A percentile compares a stretch with the other conserved stretches of the same genome.
Evolutionary conservation across 2,797 vertebrate genomes (phyloP).

Genomic region (Centroberyx gerrardi): DNA sequence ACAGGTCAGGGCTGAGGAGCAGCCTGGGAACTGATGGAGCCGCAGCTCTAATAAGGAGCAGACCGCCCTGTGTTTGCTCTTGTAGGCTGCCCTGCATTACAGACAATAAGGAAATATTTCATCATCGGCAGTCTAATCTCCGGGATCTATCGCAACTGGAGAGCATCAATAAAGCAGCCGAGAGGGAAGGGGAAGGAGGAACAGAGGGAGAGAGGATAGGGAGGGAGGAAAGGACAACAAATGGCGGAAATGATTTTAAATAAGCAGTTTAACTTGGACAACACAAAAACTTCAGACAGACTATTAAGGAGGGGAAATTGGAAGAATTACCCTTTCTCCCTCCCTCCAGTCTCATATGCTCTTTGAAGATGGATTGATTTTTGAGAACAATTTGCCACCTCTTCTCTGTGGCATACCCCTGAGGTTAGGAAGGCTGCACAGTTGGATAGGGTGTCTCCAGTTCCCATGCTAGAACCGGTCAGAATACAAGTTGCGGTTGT

Average conservation of each 20-base stretch:
- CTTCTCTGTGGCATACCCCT: conserved; percentile 26
- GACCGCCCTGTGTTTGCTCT: conserved; percentile 82
- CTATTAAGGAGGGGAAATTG: conserved; percentile 64
- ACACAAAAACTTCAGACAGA: conserved; percentile 62
- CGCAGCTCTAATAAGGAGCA: conserved; percentile 84
- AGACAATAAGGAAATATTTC: conserved; percentile 88
- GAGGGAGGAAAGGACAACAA: conserved; percentile 68
- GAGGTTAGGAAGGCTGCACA: conserved; percentile 34
- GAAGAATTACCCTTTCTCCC: conserved; percentile 49
- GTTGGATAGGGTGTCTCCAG: conserved; percentile 41
- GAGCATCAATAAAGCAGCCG: conserved; percentile 74
- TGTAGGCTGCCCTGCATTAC: conserved; percentile 77
- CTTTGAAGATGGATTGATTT: conserved; percentile 45
- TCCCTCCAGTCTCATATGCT: conserved; percentile 19
- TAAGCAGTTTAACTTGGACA: conserved; percentile 65
- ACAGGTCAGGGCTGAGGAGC: conserved; percentile 86
- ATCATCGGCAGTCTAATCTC: conserved; percentile 83
- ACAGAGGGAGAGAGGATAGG: conserved; percentile 37
- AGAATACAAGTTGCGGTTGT: conserved; percentile 46
- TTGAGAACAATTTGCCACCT: conserved; percentile 45
- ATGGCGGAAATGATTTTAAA: conserved; percentile 75
- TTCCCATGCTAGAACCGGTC: conserved; percentile 51
- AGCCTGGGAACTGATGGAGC: conserved; percentile 89
- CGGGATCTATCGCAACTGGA: conserved; percentile 74
- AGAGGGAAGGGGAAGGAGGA: conserved; percentile 59